Percentiles rank a stretch among this genome's conserved stretches.
Conservation (phyloP, 2,888 invertebrate species). For the Parelbella ahira region DNA sequence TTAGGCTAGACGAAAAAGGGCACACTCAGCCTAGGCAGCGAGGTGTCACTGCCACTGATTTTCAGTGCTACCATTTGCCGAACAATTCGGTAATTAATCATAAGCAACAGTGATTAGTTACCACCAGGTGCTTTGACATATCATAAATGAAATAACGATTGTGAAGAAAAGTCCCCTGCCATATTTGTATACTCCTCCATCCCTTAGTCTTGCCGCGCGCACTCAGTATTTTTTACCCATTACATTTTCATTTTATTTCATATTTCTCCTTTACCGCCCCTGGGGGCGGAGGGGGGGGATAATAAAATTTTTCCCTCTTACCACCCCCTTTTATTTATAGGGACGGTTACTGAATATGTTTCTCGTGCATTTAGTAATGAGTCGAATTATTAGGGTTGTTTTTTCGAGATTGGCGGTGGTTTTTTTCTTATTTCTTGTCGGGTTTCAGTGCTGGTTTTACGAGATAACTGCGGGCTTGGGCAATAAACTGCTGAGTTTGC, state of each 20-base stretch:
- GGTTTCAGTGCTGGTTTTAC: slow-evolving; percentile 41
- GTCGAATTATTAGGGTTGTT: slow-evolving; percentile 75
- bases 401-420: slow-evolving; percentile 58
- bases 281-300: slow-evolving; percentile 53
- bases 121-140: too few relatives aligned
- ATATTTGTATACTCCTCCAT: slow-evolving; percentile 39
- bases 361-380: slow-evolving; percentile 75
- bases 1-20: too few relatives aligned
- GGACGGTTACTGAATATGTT: slow-evolving; percentile 74
- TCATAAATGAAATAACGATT: too few relatives aligned
- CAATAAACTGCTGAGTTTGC: slow-evolving; percentile 30
- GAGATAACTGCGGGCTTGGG: slow-evolving; percentile 54
- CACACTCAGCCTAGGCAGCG: too few relatives aligned
- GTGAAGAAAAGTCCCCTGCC: slow-evolving; percentile 40
- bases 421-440: slow-evolving; percentile 46
- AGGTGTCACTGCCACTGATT: too few relatives aligned
- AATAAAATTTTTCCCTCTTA: slow-evolving; percentile 77
- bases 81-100: too few relatives aligned
- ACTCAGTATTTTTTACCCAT: slow-evolving; percentile 78
- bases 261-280: slow-evolving; percentile 71
- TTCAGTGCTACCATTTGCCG: too few relatives aligned
- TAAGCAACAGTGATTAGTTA: too few relatives aligned
- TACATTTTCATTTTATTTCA: slow-evolving; percentile 81
- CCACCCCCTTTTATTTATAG: slow-evolving; percentile 74
- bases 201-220: slow-evolving; percentile 74